Base-by-base conservation (phyloP, 2,888 invertebrate genomes). In the Erebia palarica region DNA sequence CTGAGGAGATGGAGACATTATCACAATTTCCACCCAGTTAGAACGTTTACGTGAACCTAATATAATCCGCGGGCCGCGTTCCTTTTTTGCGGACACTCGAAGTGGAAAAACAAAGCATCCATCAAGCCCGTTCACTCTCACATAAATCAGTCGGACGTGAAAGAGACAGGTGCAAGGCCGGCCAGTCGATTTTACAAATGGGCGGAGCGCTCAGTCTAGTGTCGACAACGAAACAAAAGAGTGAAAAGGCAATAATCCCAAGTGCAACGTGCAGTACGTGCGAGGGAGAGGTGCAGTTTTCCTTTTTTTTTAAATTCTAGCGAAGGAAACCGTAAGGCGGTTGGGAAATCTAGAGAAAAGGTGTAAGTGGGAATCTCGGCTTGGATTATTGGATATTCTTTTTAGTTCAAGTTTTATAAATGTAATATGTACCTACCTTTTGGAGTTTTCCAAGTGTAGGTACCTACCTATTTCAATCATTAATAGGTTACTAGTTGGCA, bases 61-160 rank as follows among this genome's bases (percentile, higher is more conserved):
- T 36, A 36, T 36, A 36, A 81, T 67, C 67, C 59, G 51, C 27
- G 47, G 16, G 65, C 27, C 55, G 53, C 16, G 3, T 70, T 83
- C 84, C 83, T 88, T 86, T 87, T 88, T 86, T 78, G 78, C 82
- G 81, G 83, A 86, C 87, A 87, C 83, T 86, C 85, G 86, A 88
- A 88, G 89, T 83, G 84, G 87, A 87, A 90, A 63, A 89, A 90
- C 91, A 88, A 90, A 89, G 88, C 92, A 88, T 93, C 92, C 89
- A 92, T 93, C 92, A 93, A 91, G 87, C 88, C 87, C 89, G 90
- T 86, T 93, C 93, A 85, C 93, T 91, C 93, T 86, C 92, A 92
- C 92, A 92, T 92, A 92, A 92, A 92, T 93, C 93, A 92, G 89
- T 82, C 86, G 88, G 86, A 85, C 84, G 84, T 83, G 93, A 93